These are phyloP conservation scores for Morone chrysops DNA, from an alignment of 2,113 vertebrate genomes.

Conservation along the genomic window DNA sequence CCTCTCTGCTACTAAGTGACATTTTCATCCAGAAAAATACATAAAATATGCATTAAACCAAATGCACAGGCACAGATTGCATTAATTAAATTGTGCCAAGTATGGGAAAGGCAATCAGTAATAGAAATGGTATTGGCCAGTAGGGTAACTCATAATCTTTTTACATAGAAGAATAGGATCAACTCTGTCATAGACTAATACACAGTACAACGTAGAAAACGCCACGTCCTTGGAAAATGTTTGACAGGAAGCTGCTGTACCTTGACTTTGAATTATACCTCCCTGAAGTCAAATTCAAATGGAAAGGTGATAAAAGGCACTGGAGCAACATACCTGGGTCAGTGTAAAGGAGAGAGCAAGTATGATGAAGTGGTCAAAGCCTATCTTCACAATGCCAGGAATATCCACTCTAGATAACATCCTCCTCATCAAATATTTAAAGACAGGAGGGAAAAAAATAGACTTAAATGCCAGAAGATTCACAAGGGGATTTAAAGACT, in stretches of 20 bases:
- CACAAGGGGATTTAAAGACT: conserved; percentile 69
- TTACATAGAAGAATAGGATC: too few relatives aligned
- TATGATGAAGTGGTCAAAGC: conserved; percentile 54
- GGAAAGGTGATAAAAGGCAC: not conserved
- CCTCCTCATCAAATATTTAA: conserved; percentile 81
- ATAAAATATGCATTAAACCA: conserved; percentile 34
- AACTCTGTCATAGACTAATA: too few relatives aligned
- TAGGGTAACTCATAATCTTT: not conserved
- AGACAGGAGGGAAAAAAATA: conserved; percentile 54
- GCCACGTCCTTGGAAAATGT: not conserved
- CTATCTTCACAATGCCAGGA: conserved; percentile 52
- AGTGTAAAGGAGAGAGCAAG: conserved; percentile 14
- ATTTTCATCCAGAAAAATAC: conserved; percentile 27
- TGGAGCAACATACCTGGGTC: conserved; percentile 9
- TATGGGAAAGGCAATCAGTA: not conserved
- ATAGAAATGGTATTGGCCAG: not conserved
- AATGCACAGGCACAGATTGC: not conserved
- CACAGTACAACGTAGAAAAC: not conserved
- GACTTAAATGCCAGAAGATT: conserved; percentile 75
- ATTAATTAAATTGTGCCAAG: conserved; percentile 7
- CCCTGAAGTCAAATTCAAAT: not conserved
- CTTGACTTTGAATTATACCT: not conserved
- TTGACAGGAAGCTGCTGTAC: not conserved
- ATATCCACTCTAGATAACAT: conserved; percentile 66
- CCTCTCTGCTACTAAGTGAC: not conserved